Evolutionary conservation across 2,797 vertebrate species (phyloP).

Genomic region (Lacerta bilineata): DNA sequence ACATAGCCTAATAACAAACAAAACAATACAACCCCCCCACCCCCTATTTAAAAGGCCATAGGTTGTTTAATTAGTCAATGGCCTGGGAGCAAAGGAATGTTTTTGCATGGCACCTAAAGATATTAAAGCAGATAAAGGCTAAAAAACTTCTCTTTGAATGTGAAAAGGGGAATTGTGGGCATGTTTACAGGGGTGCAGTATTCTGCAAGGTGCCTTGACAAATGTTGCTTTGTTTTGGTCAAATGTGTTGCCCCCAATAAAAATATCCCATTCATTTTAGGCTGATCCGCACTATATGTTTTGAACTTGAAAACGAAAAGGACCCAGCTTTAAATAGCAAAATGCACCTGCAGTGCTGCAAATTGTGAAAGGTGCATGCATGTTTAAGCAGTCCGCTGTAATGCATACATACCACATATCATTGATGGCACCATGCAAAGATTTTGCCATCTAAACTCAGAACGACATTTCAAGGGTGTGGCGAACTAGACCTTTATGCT

Average conservation of each 20-base stretch:
- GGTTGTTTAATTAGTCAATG: too few relatives aligned
- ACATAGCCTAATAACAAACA: too few relatives aligned
- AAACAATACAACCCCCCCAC: too few relatives aligned
- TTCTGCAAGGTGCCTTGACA: not conserved
- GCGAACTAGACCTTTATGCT: too few relatives aligned
- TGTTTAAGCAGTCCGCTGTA: not conserved
- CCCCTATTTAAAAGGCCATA: too few relatives aligned
- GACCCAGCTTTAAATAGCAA: not conserved
- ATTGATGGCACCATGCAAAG: too few relatives aligned
- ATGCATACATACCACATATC: too few relatives aligned
- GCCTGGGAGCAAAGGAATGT: too few relatives aligned
- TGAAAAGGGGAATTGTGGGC: not conserved
- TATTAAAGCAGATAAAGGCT: not conserved
- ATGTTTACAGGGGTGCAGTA: not conserved
- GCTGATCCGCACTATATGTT: not conserved
- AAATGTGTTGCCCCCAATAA: not conserved
- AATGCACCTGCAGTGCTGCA: not conserved
- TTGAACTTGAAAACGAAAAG: not conserved
- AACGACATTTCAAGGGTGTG: too few relatives aligned
- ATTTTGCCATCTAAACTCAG: too few relatives aligned
- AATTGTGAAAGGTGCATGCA: not conserved
- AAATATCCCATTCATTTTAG: not conserved
- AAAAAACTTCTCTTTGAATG: not conserved
- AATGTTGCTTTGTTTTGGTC: not conserved
- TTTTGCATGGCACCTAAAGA: not conserved